Percentiles rank a stretch among this genome's conserved stretches.
These are phyloP conservation scores for Acropternis orthonyx DNA, from an alignment of 2,797 vertebrate genomes.

Conservation along the genomic window DNA sequence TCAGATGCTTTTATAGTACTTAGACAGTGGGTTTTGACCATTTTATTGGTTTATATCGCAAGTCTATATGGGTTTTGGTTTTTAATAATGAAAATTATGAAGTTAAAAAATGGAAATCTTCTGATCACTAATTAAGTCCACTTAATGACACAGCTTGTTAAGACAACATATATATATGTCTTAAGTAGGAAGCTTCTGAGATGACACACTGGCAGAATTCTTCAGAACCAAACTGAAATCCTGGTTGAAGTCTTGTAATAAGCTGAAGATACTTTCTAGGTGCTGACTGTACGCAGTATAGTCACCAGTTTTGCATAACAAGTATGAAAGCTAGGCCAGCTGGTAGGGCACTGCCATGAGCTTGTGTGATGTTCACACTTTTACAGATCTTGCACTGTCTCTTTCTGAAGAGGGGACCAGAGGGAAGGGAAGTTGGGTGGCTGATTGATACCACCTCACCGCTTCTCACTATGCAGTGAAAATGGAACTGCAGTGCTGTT, in stretches of 20 bases:
- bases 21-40: not conserved
- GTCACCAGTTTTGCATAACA: not conserved
- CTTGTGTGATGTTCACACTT: not conserved
- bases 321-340: not conserved
- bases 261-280: not conserved
- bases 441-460: not conserved
- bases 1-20: not conserved
- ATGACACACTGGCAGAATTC: not conserved
- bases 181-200: not conserved
- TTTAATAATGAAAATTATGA: not conserved
- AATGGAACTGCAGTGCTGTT: not conserved
- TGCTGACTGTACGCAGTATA: not conserved
- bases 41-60: not conserved
- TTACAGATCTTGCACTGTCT: not conserved
- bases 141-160: not conserved
- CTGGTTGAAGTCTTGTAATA: not conserved
- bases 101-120: not conserved
- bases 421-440: not conserved
- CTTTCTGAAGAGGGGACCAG: not conserved
- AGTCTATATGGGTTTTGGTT: not conserved
- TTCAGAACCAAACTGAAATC: not conserved
- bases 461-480: not conserved
- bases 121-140: not conserved
- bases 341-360: not conserved
- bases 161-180: accelerated